Evolutionary conservation across 92 coral and sea anemone species (phyloP).

Genomic region (Parazoanthus darwini): DNA sequence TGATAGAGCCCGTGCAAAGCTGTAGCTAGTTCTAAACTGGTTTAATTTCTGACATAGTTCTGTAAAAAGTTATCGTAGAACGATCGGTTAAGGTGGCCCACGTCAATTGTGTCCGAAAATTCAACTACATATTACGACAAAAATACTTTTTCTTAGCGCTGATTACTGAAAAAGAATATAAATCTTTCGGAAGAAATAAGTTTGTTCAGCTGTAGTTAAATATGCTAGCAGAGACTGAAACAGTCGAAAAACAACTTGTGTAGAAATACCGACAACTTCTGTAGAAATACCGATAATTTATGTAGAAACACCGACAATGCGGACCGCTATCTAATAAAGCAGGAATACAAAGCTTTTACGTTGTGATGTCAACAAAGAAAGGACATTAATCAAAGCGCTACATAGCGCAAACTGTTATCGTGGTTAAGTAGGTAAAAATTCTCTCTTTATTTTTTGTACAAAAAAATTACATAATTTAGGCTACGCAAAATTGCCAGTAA

Average conservation of each 20-base stretch:
- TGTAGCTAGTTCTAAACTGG: background rate
- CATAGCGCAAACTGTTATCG: too few species aligned
- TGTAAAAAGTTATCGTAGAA: background rate
- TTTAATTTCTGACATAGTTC: background rate
- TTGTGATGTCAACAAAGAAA: too few species aligned
- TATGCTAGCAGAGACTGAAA: background rate
- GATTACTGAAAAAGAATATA: background rate
- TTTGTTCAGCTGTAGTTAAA: background rate
- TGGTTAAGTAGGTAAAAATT: too few species aligned
- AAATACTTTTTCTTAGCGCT: background rate
- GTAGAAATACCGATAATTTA: too few species aligned
- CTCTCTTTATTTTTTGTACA: background rate
- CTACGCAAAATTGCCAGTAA: background rate
- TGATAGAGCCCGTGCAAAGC: background rate
- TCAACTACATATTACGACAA: background rate
- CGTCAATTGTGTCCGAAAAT: background rate
- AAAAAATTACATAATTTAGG: too few species aligned
- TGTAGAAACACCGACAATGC: too few species aligned
- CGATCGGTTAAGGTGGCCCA: background rate
- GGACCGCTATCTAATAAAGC: too few species aligned
- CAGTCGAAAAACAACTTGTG: background rate
- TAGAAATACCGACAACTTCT: too few species aligned
- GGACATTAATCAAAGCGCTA: too few species aligned
- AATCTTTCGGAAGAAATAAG: background rate
- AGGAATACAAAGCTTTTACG: too few species aligned